Conservation (phyloP, 2,113 vertebrate species). For the Cottus gobio region DNA sequence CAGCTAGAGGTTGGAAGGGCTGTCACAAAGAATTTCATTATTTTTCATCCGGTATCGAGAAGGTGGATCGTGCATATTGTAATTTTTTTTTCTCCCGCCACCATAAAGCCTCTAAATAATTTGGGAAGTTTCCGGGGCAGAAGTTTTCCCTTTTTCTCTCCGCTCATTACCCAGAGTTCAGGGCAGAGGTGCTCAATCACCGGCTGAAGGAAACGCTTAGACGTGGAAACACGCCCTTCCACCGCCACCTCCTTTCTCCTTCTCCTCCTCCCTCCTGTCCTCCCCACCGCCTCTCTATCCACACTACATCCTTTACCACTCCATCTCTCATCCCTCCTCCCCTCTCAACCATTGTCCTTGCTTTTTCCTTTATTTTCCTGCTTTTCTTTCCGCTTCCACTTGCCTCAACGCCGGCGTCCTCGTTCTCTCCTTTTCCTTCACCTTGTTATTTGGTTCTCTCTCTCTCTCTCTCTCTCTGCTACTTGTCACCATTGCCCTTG, state of each 20-base stretch:
- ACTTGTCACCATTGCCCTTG: constrained; percentile 7
- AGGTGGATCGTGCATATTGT: constrained; percentile 86
- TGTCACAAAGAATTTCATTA: constrained; percentile 88
- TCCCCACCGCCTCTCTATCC: constrained; percentile 72
- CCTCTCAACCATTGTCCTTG: constrained; percentile 62
- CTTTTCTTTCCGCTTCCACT: constrained; percentile 22
- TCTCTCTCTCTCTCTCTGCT: neutral
- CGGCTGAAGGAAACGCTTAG: constrained; percentile 80
- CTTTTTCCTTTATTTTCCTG: constrained; percentile 31
- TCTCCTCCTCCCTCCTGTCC: constrained; percentile 64
- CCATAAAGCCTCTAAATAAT: constrained; percentile 84
- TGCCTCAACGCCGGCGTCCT: neutral
- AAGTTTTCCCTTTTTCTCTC: constrained; percentile 80
- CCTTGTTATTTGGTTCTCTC: neutral
- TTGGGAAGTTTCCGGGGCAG: constrained; percentile 83
- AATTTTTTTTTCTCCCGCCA: constrained; percentile 70
- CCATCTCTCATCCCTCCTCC: constrained; percentile 56
- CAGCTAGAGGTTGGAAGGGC: constrained; percentile 81
- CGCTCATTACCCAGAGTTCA: constrained; percentile 85
- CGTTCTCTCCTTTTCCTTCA: neutral
- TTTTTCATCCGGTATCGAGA: constrained; percentile 86
- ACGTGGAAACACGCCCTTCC: constrained; percentile 72
- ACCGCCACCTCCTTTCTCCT: constrained; percentile 46
- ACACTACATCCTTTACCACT: constrained; percentile 65
- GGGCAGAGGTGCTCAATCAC: constrained; percentile 86